Evolutionary conservation across 2,797 vertebrate genomes (phyloP).

Genomic region (Vipera latastei): DNA sequence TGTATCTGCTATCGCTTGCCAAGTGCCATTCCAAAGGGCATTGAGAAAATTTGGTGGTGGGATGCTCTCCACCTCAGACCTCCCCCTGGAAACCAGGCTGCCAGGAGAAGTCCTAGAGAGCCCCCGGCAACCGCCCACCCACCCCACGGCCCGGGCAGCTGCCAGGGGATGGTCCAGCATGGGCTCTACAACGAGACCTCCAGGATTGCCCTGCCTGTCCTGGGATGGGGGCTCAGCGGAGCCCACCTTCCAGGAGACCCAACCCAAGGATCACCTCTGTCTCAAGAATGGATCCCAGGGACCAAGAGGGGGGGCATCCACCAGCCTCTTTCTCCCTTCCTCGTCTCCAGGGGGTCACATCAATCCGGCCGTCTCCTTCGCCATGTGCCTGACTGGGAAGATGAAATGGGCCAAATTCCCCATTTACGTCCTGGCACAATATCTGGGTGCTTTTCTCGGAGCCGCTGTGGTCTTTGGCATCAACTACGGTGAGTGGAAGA

Average conservation of each 20-base stretch:
- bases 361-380: slow-evolving; percentile 94
- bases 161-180: background rate
- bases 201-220: background rate
- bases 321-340: slow-evolving; percentile 11
- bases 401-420: slow-evolving; percentile 88
- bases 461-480: slow-evolving; percentile 85
- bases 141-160: background rate
- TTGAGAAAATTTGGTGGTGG: background rate
- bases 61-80: background rate
- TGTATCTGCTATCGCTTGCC: background rate
- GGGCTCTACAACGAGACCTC: background rate
- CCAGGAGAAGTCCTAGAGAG: background rate
- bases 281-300: background rate
- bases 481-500: slow-evolving; percentile 83
- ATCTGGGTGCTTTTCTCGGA: slow-evolving; percentile 89
- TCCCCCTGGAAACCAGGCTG: background rate
- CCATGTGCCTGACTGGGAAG: slow-evolving; percentile 89
- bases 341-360: slow-evolving; percentile 86
- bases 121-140: background rate
- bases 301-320: background rate
- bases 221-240: background rate
- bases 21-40: background rate
- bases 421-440: slow-evolving; percentile 86
- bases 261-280: background rate
- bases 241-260: background rate